Conservation (phyloP, 2,113 vertebrate genomes). For the Pseudopodoces humilis region DNA sequence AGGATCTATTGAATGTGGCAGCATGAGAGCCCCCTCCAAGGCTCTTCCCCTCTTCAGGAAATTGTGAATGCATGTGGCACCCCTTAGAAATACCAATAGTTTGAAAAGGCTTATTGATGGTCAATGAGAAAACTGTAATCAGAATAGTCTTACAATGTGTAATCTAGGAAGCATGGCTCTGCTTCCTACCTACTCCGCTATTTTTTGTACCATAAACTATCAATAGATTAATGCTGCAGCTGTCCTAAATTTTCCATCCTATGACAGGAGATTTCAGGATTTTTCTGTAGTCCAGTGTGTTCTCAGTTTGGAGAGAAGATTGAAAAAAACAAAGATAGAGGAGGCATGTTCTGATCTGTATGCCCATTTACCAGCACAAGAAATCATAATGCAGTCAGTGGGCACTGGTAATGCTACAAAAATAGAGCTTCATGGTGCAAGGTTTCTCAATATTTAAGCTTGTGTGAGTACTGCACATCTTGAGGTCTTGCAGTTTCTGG, state of each 20-base stretch:
- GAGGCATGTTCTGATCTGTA: background rate
- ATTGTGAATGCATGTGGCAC: background rate
- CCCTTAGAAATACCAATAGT: background rate
- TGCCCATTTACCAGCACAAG: background rate
- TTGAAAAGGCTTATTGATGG: background rate
- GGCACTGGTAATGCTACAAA: background rate
- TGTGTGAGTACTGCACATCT: background rate
- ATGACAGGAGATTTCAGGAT: background rate
- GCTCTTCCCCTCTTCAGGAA: background rate
- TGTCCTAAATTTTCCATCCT: background rate
- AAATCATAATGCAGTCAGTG: background rate
- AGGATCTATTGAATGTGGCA: background rate
- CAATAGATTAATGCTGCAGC: background rate
- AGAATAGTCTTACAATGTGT: background rate
- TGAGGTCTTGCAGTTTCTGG: background rate
- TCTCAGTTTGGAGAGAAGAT: background rate
- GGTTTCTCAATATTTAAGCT: background rate
- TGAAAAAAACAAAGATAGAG: background rate
- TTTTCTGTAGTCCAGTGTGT: background rate
- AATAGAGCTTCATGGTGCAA: background rate
- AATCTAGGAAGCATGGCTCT: background rate
- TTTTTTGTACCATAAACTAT: background rate
- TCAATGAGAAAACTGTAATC: background rate
- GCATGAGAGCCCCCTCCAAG: background rate
- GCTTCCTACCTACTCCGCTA: background rate